A percentile compares a stretch with the other conserved stretches of the same genome.
Conservation (phyloP, 2,113 vertebrate species). For the Benitochromis conjunctus region DNA sequence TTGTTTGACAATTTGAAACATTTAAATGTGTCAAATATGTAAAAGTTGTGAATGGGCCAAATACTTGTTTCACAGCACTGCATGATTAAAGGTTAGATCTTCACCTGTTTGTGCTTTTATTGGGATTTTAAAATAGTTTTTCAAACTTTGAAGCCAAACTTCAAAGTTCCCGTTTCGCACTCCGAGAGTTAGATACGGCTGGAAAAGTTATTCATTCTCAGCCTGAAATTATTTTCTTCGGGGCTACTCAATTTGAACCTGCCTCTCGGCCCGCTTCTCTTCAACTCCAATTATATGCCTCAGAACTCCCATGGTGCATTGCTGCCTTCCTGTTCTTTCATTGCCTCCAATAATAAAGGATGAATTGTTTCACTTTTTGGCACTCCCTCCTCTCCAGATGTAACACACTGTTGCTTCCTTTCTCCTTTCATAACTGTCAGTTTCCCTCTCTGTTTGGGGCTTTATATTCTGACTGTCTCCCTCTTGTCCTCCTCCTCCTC, state of each 20-base stretch:
- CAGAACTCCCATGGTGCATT: slow-evolving; percentile 43
- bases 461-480: background rate
- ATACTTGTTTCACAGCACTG: background rate
- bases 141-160: background rate
- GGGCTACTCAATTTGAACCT: slow-evolving; percentile 16
- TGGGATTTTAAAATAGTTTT: background rate
- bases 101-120: background rate
- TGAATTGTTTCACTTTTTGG: slow-evolving; percentile 55
- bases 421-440: slow-evolving; percentile 28
- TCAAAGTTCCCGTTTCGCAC: background rate
- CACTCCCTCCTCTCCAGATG: slow-evolving; percentile 49
- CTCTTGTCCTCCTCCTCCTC: background rate
- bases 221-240: background rate
- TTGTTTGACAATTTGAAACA: background rate
- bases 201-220: background rate
- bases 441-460: slow-evolving; percentile 10
- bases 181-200: background rate
- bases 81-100: background rate
- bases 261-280: background rate
- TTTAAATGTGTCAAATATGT: background rate
- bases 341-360: slow-evolving; percentile 47
- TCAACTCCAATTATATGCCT: slow-evolving; percentile 39
- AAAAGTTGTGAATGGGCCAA: background rate
- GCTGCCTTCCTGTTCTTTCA: slow-evolving; percentile 48
- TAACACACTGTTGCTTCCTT: slow-evolving; percentile 50